Evolutionary conservation across 2,888 invertebrate species (phyloP), one percentile per base, ranked within the genome.

Genomic region (Sclerodermus sp.): DNA sequence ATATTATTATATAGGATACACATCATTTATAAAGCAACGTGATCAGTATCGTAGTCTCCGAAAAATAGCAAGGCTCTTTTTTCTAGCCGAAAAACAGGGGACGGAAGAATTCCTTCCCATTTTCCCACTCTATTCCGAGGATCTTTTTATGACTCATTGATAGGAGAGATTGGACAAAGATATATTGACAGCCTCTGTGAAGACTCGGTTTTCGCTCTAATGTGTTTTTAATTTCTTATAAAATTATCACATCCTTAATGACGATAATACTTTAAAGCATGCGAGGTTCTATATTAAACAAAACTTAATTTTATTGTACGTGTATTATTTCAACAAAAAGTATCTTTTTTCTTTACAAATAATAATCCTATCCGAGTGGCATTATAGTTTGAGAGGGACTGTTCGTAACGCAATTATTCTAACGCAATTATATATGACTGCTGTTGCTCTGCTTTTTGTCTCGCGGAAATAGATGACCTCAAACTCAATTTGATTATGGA

Each of bases 401-500:
- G 49, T 43, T 52, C 51, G 40, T 64, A 67, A 68, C 57, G 52
- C 51, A 63, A 67, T 69, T 68, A 69, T 56, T 57, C 56, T 68
- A 70, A 70, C 53, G 58, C 58, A 60, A 67, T 70, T 70, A 67
- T 48, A 45, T 41, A 38, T 49, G 49, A 39, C 45, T 51, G 8
- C 23, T 8, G 23, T 23, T 23, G 58, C 51, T 51, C 70, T 69
- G 69, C 47, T 63, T 62, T 69, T 60, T 61, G 61, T 68, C 67
- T 44, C 44, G 42, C 16, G 32, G 52, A 46, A 31, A 41, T 34
- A 34, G 10, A n/a, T n/a, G 34, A 34, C 34, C 13, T 34, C 34
- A 34, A 23, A 23, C 23, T 8, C 8, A 8, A 23, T 23, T 23
- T 8, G 8, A 23, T 23, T 23, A 23, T 23, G 23, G 23, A 23